phyloP scores from a whole-genome alignment of 2,888 invertebrate species.

The Falcaria lacertinaria region DNA sequence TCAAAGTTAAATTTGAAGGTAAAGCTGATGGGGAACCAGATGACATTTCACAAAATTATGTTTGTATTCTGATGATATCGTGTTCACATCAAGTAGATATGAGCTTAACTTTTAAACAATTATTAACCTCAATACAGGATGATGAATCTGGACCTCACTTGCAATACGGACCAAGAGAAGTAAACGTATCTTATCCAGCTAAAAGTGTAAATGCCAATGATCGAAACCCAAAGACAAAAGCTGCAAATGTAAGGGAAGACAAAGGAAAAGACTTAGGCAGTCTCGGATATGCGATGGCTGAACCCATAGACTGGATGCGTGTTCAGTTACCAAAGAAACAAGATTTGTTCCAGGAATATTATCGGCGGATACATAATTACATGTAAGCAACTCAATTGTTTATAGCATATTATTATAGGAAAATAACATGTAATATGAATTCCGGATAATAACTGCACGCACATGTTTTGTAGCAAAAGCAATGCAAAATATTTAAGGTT shows the following conservation, averaged over 20 bases:
- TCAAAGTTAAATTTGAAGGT: slow-evolving; percentile 78
- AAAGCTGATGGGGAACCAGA: slow-evolving; percentile 48
- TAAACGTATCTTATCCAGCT: slow-evolving; percentile 17
- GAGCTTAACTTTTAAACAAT: too few species aligned
- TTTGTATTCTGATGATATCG: slow-evolving; percentile 29
- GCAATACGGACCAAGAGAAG: slow-evolving; percentile 36
- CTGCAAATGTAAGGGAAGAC: slow-evolving; percentile 33
- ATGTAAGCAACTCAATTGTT: slow-evolving; percentile 72
- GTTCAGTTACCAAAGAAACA: slow-evolving; percentile 83
- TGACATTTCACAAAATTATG: slow-evolving; percentile 32
- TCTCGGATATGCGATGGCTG: slow-evolving; percentile 78
- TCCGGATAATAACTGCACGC: too few species aligned
- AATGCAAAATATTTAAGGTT: too few species aligned
- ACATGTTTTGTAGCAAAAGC: too few species aligned
- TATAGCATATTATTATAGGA: too few species aligned
- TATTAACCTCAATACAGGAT: too few species aligned
- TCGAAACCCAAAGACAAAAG: slow-evolving; percentile 26
- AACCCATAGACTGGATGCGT: slow-evolving; percentile 82
- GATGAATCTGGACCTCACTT: slow-evolving; percentile 36
- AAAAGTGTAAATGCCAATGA: slow-evolving; percentile 14
- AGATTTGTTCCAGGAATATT: slow-evolving; percentile 83
- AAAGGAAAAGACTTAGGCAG: slow-evolving; percentile 72
- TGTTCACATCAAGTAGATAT: too few species aligned
- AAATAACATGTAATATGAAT: too few species aligned
- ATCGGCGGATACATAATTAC: slow-evolving; percentile 82